These are phyloP conservation scores for Spheniscus mendiculus DNA, from an alignment of 2,113 vertebrate genomes.

Conservation along the genomic window DNA sequence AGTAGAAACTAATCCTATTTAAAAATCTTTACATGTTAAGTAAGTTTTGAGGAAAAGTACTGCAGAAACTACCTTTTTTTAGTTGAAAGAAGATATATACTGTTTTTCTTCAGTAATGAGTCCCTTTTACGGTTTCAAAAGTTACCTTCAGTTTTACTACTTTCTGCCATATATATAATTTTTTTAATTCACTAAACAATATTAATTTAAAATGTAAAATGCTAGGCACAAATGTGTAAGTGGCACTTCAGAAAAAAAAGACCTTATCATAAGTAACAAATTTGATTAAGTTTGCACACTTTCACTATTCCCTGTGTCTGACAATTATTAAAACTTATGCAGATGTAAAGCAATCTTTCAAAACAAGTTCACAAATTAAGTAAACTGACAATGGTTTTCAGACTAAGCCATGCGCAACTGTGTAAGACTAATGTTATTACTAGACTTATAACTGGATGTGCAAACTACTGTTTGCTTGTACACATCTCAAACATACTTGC, in stretches of 20 bases:
- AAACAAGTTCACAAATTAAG: not conserved
- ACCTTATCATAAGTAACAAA: not conserved
- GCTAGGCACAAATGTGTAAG: not conserved
- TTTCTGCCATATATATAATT: not conserved
- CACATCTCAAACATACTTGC: not conserved
- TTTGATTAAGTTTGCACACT: not conserved
- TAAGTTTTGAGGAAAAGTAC: not conserved
- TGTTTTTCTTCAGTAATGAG: not conserved
- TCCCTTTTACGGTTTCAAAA: not conserved
- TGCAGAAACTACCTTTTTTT: not conserved
- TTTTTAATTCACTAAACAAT: not conserved
- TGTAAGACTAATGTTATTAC: not conserved
- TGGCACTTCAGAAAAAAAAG: not conserved
- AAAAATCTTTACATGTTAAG: not conserved
- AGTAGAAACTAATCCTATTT: not conserved
- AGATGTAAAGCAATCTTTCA: not conserved
- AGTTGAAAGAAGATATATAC: not conserved
- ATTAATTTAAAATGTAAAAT: not conserved
- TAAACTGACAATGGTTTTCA: not conserved
- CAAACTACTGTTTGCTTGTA: not conserved
- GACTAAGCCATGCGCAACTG: not conserved
- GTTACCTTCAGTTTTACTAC: not conserved
- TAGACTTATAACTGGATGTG: not conserved
- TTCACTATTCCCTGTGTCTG: not conserved
- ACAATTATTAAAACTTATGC: not conserved